phyloP scores from a whole-genome alignment of 1,140 invertebrate species.

The Magallana ariakensis region DNA sequence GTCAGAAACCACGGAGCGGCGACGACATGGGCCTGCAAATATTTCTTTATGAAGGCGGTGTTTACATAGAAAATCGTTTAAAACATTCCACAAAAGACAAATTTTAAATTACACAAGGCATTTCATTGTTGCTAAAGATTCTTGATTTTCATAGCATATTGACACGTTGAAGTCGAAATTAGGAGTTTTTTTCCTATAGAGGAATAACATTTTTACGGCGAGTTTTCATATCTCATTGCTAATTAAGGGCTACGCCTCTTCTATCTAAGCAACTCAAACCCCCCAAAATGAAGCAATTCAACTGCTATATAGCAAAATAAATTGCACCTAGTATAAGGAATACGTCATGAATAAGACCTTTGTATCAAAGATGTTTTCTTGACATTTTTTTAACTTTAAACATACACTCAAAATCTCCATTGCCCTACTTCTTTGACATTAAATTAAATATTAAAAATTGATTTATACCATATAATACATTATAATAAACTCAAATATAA shows the following conservation, averaged over 20 bases:
- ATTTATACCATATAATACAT: not conserved
- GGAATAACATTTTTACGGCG: not conserved
- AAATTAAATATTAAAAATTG: too few relatives aligned
- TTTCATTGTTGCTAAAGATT: slow-evolving; percentile 33
- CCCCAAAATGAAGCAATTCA: not conserved
- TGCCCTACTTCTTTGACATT: too few relatives aligned
- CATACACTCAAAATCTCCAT: too few relatives aligned
- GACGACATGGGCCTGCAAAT: not conserved
- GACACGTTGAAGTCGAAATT: slow-evolving; percentile 35
- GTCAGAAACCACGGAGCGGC: not conserved
- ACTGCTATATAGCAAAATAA: too few relatives aligned
- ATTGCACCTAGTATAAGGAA: too few relatives aligned
- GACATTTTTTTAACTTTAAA: too few relatives aligned
- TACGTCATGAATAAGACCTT: too few relatives aligned
- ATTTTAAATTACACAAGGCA: not conserved
- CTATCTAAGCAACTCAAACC: slow-evolving; percentile 16
- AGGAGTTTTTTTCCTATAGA: not conserved
- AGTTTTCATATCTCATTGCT: not conserved
- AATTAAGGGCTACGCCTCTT: not conserved
- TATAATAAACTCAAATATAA: not conserved
- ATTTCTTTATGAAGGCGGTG: slow-evolving; percentile 18
- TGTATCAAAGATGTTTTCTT: too few relatives aligned
- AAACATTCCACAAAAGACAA: slow-evolving; percentile 31
- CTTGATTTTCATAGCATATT: slow-evolving; percentile 18
- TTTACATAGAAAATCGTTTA: slow-evolving; percentile 25